Base-by-base conservation (phyloP, 53 echinoderm and acorn worm species). In the Astropecten irregularis region DNA sequence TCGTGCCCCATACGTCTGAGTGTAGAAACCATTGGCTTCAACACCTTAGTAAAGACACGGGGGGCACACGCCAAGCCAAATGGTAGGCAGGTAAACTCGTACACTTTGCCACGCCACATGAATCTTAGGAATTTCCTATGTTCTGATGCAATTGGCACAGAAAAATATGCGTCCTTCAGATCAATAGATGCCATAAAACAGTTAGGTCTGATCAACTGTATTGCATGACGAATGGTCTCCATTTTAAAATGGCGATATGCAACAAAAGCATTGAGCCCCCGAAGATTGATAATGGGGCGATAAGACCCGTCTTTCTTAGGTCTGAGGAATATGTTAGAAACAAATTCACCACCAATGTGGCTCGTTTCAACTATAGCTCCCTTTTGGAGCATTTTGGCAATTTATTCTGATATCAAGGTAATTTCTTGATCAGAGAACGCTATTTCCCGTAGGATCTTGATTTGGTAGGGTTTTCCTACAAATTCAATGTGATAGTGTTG, bases 281-380 rank as follows among this genome's bases (percentile, higher is more conserved):
- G 29, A 1, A 61, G 30, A 25, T 61, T n/a, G n/a, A n/a, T n/a
- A n/a, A n/a, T n/a, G n/a, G n/a, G n/a, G n/a, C n/a, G n/a, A n/a
- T n/a, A n/a, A 34, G 77, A 54, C 1, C 84, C 85, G 64, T 89
- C 63, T 27, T 85, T 89, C 52, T 89, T 85, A 0, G 74, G 76
- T 54, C 85, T 35, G n/a, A 68, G 39, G 30, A 85, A 85, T 14
- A 89, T 59, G 22, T 76, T 84, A 0, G 89, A 89, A 1, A 89
- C 0, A 36, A 56, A 77, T 30, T 65, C 49, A 18, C 68, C 68
- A 11, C n/a, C 14, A 29, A 18, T 21, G 11, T 31, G 83, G 3
- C 1, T 0, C 11, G 1, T 18, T n/a, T 29, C 11, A 23, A 13
- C 20, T 26, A 68, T 68, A 14, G 68, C 68, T 7, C 23, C 68